Evolutionary conservation across 2,797 vertebrate species (phyloP).

Genomic region (Pitangus sulphuratus): DNA sequence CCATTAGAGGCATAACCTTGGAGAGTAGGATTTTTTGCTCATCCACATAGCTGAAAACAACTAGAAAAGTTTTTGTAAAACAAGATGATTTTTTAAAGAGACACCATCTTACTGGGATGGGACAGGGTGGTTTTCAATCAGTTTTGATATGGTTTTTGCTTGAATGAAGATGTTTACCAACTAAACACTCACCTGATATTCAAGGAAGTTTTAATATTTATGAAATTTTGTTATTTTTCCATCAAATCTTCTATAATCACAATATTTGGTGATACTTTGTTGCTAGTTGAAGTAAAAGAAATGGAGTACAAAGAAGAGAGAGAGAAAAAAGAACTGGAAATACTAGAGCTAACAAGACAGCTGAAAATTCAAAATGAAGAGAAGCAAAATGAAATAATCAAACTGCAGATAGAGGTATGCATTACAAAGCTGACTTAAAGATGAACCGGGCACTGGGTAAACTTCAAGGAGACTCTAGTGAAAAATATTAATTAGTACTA

Average conservation of each 20-base stretch:
- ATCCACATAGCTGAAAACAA: neutral
- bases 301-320: conserved; percentile 72
- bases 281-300: conserved; percentile 75
- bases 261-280: neutral
- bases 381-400: conserved; percentile 89
- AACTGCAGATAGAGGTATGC: conserved; percentile 90
- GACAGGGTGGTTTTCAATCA: neutral
- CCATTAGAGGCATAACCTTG: neutral
- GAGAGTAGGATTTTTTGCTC: neutral
- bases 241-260: neutral
- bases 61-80: neutral
- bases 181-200: neutral
- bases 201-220: neutral
- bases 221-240: neutral
- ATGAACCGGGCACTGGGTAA: neutral
- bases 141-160: neutral
- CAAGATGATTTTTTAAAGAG: neutral
- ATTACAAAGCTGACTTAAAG: neutral
- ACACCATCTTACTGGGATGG: neutral
- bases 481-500: neutral
- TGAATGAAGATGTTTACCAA: neutral
- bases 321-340: conserved; percentile 79
- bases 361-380: conserved; percentile 87
- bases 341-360: conserved; percentile 83
- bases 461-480: neutral